phyloP scores from a whole-genome alignment of 2,888 invertebrate species.

The Drosophila austrosaltans region DNA sequence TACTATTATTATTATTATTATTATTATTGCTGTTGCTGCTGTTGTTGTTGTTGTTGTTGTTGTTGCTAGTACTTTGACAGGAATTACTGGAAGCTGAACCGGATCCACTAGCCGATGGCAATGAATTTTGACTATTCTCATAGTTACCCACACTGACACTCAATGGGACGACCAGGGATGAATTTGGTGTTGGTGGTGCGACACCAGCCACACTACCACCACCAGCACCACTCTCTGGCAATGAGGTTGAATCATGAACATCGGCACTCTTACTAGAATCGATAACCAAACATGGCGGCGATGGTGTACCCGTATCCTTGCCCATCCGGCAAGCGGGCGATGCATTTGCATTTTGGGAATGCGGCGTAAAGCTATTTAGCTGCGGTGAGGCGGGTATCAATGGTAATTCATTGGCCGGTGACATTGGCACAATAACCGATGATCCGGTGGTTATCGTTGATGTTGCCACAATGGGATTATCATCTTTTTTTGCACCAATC shows the following conservation, averaged over 20 bases:
- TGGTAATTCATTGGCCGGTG: slow-evolving; percentile 39
- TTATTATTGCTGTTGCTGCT: slow-evolving; percentile 49
- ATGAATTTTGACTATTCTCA: slow-evolving; percentile 70
- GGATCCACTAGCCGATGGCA: slow-evolving; percentile 65
- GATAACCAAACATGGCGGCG: slow-evolving; percentile 77
- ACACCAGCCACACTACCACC: slow-evolving; percentile 39
- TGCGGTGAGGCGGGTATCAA: slow-evolving; percentile 51
- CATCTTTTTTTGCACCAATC: slow-evolving; percentile 76
- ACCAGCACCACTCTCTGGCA: slow-evolving; percentile 64
- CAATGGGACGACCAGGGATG: slow-evolving; percentile 35
- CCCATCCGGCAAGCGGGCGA: slow-evolving; percentile 60
- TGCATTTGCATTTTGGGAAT: slow-evolving; percentile 68
- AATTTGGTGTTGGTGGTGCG: slow-evolving; percentile 9
- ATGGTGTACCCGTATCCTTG: slow-evolving; percentile 77
- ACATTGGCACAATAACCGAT: slow-evolving; percentile 17
- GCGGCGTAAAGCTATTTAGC: slow-evolving; percentile 63
- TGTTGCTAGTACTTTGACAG: slow-evolving; percentile 47
- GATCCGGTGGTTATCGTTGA: background rate
- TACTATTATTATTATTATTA: slow-evolving; percentile 54
- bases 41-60: slow-evolving; percentile 60
- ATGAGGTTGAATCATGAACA: slow-evolving; percentile 75
- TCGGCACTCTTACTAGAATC: slow-evolving; percentile 77
- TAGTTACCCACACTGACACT: slow-evolving; percentile 70
- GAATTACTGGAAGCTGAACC: slow-evolving; percentile 68
- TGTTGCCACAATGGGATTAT: slow-evolving; percentile 36